Conservation (phyloP, 2,797 vertebrate genomes). For the Thunnus albacares region DNA sequence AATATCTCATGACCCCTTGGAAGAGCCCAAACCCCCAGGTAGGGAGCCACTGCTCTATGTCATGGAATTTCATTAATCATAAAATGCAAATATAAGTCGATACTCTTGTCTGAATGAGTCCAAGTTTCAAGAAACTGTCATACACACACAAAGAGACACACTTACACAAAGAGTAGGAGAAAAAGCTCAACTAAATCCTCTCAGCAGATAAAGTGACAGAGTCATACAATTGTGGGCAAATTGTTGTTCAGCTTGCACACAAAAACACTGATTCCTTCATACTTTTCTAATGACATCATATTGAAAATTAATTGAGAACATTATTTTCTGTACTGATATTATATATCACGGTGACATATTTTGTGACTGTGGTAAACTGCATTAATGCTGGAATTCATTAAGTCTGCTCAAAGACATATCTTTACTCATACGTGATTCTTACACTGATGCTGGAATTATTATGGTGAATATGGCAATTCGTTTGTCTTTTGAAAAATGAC, state of each 20-base stretch:
- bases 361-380: background rate
- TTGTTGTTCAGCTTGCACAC: too few relatives aligned
- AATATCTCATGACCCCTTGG: too few relatives aligned
- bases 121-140: background rate
- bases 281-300: too few relatives aligned
- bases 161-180: too few relatives aligned
- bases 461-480: background rate
- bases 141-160: background rate
- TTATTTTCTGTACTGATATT: background rate
- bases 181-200: too few relatives aligned
- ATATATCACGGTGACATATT: background rate
- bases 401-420: background rate
- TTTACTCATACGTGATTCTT: too few relatives aligned
- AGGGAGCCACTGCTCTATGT: too few relatives aligned
- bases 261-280: too few relatives aligned
- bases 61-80: background rate
- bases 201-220: background rate
- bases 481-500: background rate
- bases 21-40: too few relatives aligned
- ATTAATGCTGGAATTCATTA: background rate
- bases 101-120: background rate
- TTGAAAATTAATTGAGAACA: too few relatives aligned
- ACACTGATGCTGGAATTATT: background rate
- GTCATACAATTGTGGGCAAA: background rate
- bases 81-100: background rate